Base-by-base conservation (phyloP, 2,888 invertebrate species). In the Epirrhoe tristata region DNA sequence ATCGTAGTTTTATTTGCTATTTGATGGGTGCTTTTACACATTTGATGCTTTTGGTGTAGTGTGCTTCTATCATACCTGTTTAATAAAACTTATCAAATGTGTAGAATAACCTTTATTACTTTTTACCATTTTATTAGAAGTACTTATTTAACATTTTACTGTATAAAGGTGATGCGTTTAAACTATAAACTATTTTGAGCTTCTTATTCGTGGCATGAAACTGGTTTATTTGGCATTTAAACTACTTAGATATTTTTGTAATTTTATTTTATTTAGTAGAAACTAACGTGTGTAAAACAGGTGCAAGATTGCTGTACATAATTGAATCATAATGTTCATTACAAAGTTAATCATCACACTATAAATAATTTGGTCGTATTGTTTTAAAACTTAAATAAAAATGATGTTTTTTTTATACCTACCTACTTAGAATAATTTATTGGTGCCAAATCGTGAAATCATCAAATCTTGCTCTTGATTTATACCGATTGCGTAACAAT, bases 381-480 rank as follows among this genome's bases (percentile, higher is more conserved):
- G 34, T 34, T 24, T 24, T 1, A 34, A 34, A 39, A 10, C 36
- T 43, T 12, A 12, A 43, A 39, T 39, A 12, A 12, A 2, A 24
- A 24, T 24, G 24, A 43, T 12, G 12, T 34, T 34, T 5, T 34
- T 5, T 12, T 43, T 12, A 12, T 12, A 43, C 3, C 1, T 10
- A 39, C 39, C 1, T 3, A 24, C 24, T 24, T 2, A 24, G 24
- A 43, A 43, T 43, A 12, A 43, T 43, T 43, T 43, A 48, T 48
- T 16, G 16, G 43, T 10, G 1, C 4, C 4, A 48, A 8, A n/a
- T 12, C 7, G 6, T 14, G 14, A 2, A 0, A 6, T 24, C 10
- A 5, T 17, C 24, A 48, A 24, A 52, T 83, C 86, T 92, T 90
- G 91, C 88, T 73, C 86, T 91, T 90, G 90, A 74, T 82, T 89